Percentiles rank a stretch among this genome's conserved stretches.
Evolutionary conservation across 2,797 vertebrate species (phyloP).

Genomic region (Aphelocoma californica): DNA sequence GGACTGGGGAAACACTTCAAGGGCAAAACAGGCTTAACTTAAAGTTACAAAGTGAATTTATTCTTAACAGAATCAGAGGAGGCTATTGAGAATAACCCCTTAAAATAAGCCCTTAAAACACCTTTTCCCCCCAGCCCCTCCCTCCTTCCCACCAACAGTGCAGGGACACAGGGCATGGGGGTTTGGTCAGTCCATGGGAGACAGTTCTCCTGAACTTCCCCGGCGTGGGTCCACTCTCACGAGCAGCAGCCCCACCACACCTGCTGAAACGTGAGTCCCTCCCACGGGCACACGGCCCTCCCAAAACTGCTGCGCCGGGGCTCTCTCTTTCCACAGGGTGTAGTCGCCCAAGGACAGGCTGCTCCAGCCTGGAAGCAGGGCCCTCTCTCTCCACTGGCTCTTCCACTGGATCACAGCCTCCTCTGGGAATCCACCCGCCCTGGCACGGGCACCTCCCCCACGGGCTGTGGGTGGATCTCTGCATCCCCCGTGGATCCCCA

Average conservation of each 20-base stretch:
- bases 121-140: not conserved
- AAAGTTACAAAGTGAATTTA: not conserved
- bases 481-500: not conserved
- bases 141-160: not conserved
- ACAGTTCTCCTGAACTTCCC: not conserved
- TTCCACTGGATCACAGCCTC: no score
- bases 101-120: not conserved
- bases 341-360: no score
- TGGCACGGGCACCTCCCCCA: no score
- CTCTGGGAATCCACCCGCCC: no score
- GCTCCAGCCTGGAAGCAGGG: no score
- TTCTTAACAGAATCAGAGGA: not conserved
- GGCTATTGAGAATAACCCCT: not conserved
- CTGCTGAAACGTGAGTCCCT: not conserved
- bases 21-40: not conserved
- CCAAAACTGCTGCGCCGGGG: not conserved
- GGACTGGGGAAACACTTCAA: not conserved
- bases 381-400: no score
- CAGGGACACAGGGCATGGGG: not conserved
- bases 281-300: not conserved
- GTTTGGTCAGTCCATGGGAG: not conserved
- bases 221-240: rapidly evolving
- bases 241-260: no score
- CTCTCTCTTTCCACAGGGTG: no score
- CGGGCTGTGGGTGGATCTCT: not conserved